Evolutionary conservation across 2,113 vertebrate species (phyloP).

Genomic region (Acrocephalus arundinaceus): DNA sequence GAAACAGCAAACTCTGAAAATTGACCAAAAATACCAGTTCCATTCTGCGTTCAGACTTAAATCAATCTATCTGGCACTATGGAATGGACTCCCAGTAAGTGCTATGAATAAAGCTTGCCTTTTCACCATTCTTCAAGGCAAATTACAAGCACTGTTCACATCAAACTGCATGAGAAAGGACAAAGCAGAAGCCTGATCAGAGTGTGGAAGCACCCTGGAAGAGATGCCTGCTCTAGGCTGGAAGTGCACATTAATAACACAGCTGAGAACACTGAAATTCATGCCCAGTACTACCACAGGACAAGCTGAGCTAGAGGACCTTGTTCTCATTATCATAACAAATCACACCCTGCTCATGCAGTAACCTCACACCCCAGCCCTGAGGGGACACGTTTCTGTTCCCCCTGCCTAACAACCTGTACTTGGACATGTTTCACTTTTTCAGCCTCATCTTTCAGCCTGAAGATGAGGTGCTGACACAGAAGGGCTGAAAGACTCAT

Average conservation of each 20-base stretch:
- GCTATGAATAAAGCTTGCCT: slow-evolving; percentile 3
- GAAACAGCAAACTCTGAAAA: neutral
- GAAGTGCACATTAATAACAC: neutral
- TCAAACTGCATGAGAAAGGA: neutral
- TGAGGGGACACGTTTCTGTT: neutral
- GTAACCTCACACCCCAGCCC: neutral
- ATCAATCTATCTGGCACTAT: neutral
- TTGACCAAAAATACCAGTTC: neutral
- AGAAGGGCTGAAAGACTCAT: neutral
- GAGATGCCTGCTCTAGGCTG: neutral
- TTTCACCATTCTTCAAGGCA: neutral
- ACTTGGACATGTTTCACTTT: neutral
- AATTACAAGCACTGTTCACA: neutral
- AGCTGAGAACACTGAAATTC: neutral
- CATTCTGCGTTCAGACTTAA: neutral
- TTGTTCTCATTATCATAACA: neutral
- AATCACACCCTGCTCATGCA: neutral
- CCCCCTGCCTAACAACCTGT: neutral
- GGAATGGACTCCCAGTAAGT: neutral
- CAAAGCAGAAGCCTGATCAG: neutral
- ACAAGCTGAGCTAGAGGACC: neutral
- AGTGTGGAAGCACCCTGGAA: neutral
- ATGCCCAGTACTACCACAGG: neutral
- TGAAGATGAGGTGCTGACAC: neutral
- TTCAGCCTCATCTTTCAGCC: neutral